phyloP scores from a whole-genome alignment of 2,797 vertebrate genomes.

The Anableps anableps region DNA sequence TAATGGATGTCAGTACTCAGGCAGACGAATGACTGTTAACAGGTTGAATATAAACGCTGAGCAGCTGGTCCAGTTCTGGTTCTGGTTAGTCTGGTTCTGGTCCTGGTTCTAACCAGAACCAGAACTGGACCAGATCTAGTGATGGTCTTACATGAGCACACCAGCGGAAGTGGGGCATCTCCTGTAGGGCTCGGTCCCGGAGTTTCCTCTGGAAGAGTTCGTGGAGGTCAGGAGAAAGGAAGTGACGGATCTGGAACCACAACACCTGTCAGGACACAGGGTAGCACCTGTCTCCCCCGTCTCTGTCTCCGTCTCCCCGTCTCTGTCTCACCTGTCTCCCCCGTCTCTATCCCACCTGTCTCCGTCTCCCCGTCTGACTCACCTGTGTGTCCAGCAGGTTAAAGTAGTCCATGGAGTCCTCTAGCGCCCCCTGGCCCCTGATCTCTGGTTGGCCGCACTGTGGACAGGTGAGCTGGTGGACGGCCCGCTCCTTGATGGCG shows the following conservation, averaged over 20 bases:
- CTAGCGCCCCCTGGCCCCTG: constrained; percentile 54
- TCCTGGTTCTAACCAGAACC: neutral
- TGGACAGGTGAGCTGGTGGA: constrained; percentile 79
- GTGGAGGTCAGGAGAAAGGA: constrained; percentile 75
- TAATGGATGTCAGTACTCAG: too few species aligned
- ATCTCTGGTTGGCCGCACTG: constrained; percentile 80
- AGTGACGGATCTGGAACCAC: constrained; percentile 79
- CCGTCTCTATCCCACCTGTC: neutral
- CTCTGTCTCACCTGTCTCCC: neutral
- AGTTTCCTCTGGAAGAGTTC: constrained; percentile 86
- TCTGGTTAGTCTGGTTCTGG: neutral
- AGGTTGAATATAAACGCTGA: too few species aligned
- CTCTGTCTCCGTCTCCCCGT: neutral
- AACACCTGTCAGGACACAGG: neutral
- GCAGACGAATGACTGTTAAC: too few species aligned
- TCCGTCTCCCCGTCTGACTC: neutral
- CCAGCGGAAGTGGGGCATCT: constrained; percentile 84
- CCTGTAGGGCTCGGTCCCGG: constrained; percentile 78
- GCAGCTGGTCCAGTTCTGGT: too few species aligned
- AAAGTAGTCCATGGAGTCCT: constrained; percentile 81
- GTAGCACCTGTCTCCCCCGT: neutral
- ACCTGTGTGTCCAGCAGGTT: constrained; percentile 85
- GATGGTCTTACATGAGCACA: constrained; percentile 80
- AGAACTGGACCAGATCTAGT: too few species aligned
- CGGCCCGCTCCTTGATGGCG: constrained; percentile 81